A percentile compares a stretch with the other conserved stretches of the same genome.
phyloP scores from a whole-genome alignment of 2,888 invertebrate species.

The Acrocera orbiculus region DNA sequence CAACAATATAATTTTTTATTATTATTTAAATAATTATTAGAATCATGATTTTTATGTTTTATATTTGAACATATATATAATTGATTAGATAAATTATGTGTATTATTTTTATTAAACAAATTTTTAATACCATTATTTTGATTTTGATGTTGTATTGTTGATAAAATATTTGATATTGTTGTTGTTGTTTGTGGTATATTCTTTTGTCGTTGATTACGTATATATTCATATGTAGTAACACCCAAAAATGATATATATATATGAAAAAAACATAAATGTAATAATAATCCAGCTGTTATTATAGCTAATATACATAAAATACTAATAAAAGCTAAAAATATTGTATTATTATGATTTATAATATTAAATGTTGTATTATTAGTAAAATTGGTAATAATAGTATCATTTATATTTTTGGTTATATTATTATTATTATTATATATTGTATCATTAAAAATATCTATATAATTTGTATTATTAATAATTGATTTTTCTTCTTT shows the following conservation, averaged over 20 bases:
- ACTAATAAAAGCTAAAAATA: constrained; percentile 40
- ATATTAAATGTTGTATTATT: constrained; percentile 13
- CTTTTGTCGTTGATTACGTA: constrained; percentile 36
- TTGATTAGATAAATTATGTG: constrained; percentile 18
- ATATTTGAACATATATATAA: constrained; percentile 29
- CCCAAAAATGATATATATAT: constrained; percentile 70
- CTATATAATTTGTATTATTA: constrained; percentile 3
- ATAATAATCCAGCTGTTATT: constrained; percentile 54
- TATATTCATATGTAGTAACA: constrained; percentile 80
- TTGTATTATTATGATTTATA: constrained; percentile 36
- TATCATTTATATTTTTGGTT: not conserved
- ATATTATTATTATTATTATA: not conserved
- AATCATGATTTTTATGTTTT: constrained; percentile 25
- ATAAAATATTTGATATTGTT: constrained; percentile 1
- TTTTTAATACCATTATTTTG: not conserved
- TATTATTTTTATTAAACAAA: constrained; percentile 5
- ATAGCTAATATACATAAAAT: constrained; percentile 53
- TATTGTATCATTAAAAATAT: not conserved
- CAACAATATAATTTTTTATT: constrained; percentile 32
- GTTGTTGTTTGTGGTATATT: constrained; percentile 8
- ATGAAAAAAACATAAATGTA: constrained; percentile 77
- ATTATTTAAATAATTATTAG: constrained; percentile 5
- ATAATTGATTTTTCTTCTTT: not conserved
- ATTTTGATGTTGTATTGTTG: constrained; percentile 11
- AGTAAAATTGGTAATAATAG: not conserved